These are phyloP conservation scores for Melanotaenia parkinsoni DNA, from an alignment of 2,797 vertebrate species.

Conservation along the genomic window DNA sequence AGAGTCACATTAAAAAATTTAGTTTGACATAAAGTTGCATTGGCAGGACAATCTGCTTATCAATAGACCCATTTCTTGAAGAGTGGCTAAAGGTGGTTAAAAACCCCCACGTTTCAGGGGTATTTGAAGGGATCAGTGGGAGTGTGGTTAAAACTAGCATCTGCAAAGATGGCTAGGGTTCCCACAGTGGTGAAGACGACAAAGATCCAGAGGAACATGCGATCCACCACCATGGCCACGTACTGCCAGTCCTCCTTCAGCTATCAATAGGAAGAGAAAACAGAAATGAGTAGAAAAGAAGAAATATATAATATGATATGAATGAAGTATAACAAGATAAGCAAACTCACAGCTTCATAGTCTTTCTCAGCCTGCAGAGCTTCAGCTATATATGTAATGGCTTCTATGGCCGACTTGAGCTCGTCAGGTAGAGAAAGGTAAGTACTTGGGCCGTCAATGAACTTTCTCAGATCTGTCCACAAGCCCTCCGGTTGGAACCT, in stretches of 20 bases:
- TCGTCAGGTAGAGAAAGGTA: conserved; percentile 83
- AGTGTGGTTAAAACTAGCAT: conserved; percentile 86
- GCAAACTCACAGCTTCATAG: conserved; percentile 83
- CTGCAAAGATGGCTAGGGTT: conserved; percentile 88
- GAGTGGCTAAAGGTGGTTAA: neutral
- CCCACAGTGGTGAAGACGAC: conserved; percentile 86
- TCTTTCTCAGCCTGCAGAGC: conserved; percentile 90
- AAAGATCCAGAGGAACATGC: conserved; percentile 89
- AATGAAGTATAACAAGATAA: neutral
- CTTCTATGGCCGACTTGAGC: conserved; percentile 85
- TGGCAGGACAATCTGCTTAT: neutral
- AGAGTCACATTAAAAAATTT: neutral
- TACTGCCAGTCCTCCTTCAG: conserved; percentile 92
- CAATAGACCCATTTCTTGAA: neutral
- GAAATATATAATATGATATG: neutral
- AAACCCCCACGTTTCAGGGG: conserved; percentile 44
- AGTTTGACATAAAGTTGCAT: neutral
- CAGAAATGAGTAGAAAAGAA: neutral
- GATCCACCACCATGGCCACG: conserved; percentile 92
- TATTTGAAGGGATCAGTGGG: conserved; percentile 80
- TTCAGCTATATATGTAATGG: conserved; percentile 88
- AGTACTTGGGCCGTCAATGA: conserved; percentile 86
- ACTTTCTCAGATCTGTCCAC: conserved; percentile 84
- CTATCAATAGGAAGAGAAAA: conserved; percentile 50
- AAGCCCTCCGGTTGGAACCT: conserved; percentile 86